A percentile compares a stretch with the other conserved stretches of the same genome.
These are phyloP conservation scores for Engystomops pustulosus DNA, from an alignment of 2,113 vertebrate genomes.

Conservation along the genomic window DNA sequence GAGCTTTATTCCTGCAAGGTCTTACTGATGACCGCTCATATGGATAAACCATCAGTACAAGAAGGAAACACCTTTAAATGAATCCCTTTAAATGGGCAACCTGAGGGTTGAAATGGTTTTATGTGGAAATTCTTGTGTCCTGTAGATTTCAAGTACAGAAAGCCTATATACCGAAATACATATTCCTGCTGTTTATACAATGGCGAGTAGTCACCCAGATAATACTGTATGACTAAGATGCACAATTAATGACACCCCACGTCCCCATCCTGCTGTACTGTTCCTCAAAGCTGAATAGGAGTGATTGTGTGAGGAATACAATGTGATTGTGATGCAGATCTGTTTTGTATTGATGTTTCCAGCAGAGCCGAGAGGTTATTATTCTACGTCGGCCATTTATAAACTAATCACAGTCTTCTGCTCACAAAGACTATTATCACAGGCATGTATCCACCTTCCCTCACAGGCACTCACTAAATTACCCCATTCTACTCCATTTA, in stretches of 20 bases:
- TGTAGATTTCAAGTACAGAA: no score
- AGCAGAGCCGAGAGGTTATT: neutral
- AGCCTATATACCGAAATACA: no score
- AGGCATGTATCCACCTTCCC: neutral
- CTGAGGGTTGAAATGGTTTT: no score
- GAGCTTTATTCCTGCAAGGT: no score
- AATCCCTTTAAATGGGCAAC: no score
- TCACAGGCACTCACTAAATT: neutral
- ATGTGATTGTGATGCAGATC: neutral
- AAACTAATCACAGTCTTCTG: constrained; percentile 14
- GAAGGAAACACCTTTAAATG: no score
- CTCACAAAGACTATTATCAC: constrained; percentile 8
- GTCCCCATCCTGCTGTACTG: neutral
- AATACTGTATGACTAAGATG: neutral
- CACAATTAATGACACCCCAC: neutral
- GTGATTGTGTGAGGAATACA: neutral
- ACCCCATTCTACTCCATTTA: neutral
- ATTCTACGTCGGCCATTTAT: constrained; percentile 14
- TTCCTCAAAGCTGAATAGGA: neutral
- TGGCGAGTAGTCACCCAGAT: neutral
- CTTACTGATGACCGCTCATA: no score
- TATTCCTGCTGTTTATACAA: neutral
- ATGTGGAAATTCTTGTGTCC: no score
- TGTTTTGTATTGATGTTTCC: constrained; percentile 30
- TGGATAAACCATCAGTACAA: no score